phyloP scores from a whole-genome alignment of 2,888 invertebrate species.

The Petrolisthes cinctipes region DNA sequence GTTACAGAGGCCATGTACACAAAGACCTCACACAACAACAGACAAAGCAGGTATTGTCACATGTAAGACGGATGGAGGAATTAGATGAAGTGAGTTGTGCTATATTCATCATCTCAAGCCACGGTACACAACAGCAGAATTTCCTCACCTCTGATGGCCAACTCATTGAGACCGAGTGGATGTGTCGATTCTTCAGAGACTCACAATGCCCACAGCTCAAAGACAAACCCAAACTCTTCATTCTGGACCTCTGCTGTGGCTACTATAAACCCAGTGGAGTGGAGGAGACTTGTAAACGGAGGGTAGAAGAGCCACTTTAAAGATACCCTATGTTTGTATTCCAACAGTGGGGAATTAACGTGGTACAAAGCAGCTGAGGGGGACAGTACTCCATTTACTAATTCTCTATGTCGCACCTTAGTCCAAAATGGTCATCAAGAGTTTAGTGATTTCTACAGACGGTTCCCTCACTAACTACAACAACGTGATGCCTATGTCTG shows the following conservation, averaged over 20 bases:
- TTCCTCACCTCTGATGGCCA: slow-evolving; percentile 17
- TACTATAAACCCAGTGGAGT: background rate
- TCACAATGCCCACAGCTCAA: slow-evolving; percentile 13
- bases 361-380: background rate
- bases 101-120: slow-evolving; percentile 17
- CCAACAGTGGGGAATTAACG: background rate
- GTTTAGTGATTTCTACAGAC: background rate
- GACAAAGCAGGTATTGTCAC: background rate
- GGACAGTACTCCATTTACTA: background rate
- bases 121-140: background rate
- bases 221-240: slow-evolving; percentile 20
- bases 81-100: background rate
- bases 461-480: background rate
- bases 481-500: background rate
- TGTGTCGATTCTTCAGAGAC: background rate
- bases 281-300: background rate
- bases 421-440: background rate
- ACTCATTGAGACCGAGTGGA: background rate
- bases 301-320: background rate
- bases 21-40: background rate
- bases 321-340: background rate
- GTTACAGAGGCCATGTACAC: slow-evolving; percentile 3
- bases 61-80: background rate
- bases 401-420: background rate
- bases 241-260: background rate